A percentile compares a stretch with the other conserved stretches of the same genome.
Evolutionary conservation across 2,113 vertebrate species (phyloP).

Genomic region (Eurystomus gularis): DNA sequence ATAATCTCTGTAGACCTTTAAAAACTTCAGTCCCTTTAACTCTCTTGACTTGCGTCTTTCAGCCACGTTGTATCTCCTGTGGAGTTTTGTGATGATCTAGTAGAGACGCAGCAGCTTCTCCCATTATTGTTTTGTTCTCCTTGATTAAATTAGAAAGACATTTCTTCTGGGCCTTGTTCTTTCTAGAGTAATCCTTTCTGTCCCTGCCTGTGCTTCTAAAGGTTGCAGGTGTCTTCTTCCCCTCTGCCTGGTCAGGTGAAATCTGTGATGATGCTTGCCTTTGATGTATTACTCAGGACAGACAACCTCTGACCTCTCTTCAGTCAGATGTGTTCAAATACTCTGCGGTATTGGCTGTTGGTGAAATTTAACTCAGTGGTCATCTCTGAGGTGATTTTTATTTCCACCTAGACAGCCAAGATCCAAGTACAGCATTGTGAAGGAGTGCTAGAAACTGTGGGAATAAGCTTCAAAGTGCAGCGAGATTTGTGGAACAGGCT

Average conservation of each 20-base stretch:
- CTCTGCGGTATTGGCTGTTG: not conserved
- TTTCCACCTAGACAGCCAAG: not conserved
- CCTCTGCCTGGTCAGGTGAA: not conserved
- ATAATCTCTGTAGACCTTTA: not conserved
- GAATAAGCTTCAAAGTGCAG: not conserved
- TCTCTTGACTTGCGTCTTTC: not conserved
- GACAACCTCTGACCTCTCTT: not conserved
- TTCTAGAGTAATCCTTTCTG: not conserved
- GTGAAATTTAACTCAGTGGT: not conserved
- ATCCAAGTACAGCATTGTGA: not conserved
- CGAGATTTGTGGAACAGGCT: not conserved
- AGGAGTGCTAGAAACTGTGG: not conserved
- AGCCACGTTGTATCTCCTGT: not conserved
- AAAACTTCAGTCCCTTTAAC: not conserved
- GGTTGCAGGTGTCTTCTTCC: not conserved
- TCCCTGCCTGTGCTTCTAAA: not conserved
- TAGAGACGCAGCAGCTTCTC: not conserved
- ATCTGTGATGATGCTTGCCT: not conserved
- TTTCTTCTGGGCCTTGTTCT: not conserved
- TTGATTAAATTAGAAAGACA: not conserved
- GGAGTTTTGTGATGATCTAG: not conserved
- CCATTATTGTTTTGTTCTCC: not conserved
- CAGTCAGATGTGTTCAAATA: not conserved
- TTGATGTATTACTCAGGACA: not conserved
- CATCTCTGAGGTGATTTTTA: not conserved